A percentile compares a stretch with the other conserved stretches of the same genome.
phyloP scores from a whole-genome alignment of 2,888 invertebrate species.

The Eupithecia vulgata region DNA sequence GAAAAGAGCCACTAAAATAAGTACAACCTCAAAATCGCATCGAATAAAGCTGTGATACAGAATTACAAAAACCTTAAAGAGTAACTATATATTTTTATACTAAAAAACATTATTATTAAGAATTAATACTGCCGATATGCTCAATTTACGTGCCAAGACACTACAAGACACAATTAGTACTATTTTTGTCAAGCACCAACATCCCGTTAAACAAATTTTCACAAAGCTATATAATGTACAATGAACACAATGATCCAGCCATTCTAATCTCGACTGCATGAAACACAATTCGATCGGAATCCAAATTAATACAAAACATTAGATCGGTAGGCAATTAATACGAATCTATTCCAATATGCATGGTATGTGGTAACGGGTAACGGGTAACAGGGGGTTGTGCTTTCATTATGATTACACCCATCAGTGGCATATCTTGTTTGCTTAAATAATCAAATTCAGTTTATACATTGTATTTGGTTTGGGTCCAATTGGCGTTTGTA shows the following conservation, averaged over 20 bases:
- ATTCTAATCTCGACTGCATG: not conserved
- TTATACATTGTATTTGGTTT: not conserved
- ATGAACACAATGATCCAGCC: not conserved
- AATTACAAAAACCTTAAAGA: too few species aligned
- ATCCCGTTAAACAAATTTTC: too few species aligned
- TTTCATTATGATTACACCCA: conserved; percentile 18
- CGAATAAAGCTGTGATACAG: too few species aligned
- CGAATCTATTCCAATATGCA: conserved; percentile 22
- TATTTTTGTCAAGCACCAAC: too few species aligned
- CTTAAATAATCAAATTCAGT: conserved; percentile 3
- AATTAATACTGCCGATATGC: too few species aligned
- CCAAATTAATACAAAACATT: conserved; percentile 41
- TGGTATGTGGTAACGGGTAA: conserved; percentile 19
- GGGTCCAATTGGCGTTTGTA: conserved; percentile 1
- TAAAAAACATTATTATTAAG: too few species aligned
- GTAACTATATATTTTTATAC: too few species aligned
- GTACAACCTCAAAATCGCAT: too few species aligned
- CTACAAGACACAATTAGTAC: too few species aligned
- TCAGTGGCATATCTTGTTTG: not conserved
- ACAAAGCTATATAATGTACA: not conserved
- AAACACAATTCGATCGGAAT: conserved; percentile 19
- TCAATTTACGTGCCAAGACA: too few species aligned
- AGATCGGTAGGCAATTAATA: conserved; percentile 33
- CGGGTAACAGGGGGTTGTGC: conserved; percentile 8
- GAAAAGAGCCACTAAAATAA: too few species aligned